Evolutionary conservation across 1,140 invertebrate species (phyloP).

Genomic region (Eueides isabella): DNA sequence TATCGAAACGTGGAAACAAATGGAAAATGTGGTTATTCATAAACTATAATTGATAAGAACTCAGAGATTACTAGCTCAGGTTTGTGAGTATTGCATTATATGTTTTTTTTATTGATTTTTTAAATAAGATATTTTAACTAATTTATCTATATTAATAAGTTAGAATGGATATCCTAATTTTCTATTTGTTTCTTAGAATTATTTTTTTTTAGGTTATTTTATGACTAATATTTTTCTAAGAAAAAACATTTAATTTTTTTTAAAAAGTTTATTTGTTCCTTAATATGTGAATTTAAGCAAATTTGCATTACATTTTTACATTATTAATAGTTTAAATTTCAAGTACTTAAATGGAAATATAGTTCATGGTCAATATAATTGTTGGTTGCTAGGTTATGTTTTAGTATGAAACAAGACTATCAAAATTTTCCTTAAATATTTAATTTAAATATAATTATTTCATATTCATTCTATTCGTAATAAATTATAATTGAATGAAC

Average conservation of each 20-base stretch:
- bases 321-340: not conserved
- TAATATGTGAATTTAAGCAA: not conserved
- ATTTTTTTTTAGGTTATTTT: not conserved
- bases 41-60: slow-evolving; percentile 20
- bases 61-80: slow-evolving; percentile 15
- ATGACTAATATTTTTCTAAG: not conserved
- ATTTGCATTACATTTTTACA: not conserved
- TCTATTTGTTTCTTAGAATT: slow-evolving; percentile 2
- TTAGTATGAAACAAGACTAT: not conserved
- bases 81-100: slow-evolving; percentile 3
- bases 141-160: not conserved
- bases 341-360: not conserved
- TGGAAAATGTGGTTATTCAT: slow-evolving; percentile 17
- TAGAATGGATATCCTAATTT: slow-evolving; percentile 12
- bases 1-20: slow-evolving; percentile 30
- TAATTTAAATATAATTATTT: not conserved
- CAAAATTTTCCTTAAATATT: not conserved
- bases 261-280: too few species aligned
- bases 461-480: too few species aligned
- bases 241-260: too few species aligned
- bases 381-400: not conserved
- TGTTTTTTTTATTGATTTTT: slow-evolving; percentile 9
- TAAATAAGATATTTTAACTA: not conserved
- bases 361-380: not conserved
- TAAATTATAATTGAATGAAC: too few species aligned